These are phyloP conservation scores for Octodonta nipae DNA, from an alignment of 2,888 invertebrate species.

Conservation along the genomic window DNA sequence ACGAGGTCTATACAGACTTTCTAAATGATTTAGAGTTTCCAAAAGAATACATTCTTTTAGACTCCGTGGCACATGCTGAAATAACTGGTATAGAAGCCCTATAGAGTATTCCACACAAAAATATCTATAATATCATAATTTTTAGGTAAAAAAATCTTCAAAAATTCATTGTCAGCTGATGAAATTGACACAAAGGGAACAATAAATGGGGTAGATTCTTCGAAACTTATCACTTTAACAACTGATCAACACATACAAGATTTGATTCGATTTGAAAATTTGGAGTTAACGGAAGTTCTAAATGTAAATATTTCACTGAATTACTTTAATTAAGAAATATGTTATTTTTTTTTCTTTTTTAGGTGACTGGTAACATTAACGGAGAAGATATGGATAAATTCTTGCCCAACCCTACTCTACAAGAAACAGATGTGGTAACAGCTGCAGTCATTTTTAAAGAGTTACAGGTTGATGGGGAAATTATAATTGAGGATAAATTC, in stretches of 20 bases:
- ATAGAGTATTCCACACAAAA: background rate
- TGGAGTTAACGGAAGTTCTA: conserved; percentile 38
- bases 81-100: conserved; percentile 29
- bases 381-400: conserved; percentile 35
- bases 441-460: conserved; percentile 37
- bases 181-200: conserved; percentile 31
- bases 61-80: conserved; percentile 23
- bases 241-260: conserved; percentile 35
- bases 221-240: conserved; percentile 37
- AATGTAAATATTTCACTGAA: conserved; percentile 29
- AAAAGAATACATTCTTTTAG: conserved; percentile 36
- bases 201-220: conserved; percentile 37
- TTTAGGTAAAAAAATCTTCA: conserved; percentile 37
- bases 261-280: conserved; percentile 39
- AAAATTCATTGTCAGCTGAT: conserved; percentile 29
- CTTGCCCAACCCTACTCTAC: conserved; percentile 36
- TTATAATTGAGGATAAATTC: conserved; percentile 35
- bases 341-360: conserved; percentile 12
- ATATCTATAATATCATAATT: background rate
- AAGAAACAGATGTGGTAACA: conserved; percentile 31
- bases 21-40: conserved; percentile 43
- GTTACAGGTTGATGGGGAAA: conserved; percentile 39
- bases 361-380: conserved; percentile 40
- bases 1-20: conserved; percentile 24
- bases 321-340: background rate